Evolutionary conservation across 1,140 invertebrate genomes (phyloP), one percentile per base, ranked within the genome.

Genomic region (Leptopilina boulardi): DNA sequence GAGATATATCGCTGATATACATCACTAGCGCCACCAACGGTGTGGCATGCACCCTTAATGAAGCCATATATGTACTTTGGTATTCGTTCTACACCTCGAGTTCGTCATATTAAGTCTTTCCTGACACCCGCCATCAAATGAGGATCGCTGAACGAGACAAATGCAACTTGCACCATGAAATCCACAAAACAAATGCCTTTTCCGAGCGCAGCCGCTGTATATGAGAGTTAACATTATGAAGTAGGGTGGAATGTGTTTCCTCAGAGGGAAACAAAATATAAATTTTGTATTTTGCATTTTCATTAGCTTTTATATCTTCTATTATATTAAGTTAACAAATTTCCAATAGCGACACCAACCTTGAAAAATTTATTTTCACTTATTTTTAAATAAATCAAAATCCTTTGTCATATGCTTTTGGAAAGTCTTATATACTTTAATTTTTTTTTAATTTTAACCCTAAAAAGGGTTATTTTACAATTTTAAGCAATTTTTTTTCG

Each of bases 1-100:
- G 86, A 88, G 83, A 87, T 89, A n/a, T n/a, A 89, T 89, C 80
- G 84, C 78, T 71, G 82, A 78, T 83, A 88, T 88, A 87, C 82
- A 89, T 88, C 86, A 88, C 84, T 84, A 86, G 82, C 84, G 85
- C 87, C 85, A 89, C 84, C 87, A 88, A 81, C 81, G 78, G 81
- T 83, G 84, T 80, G 78, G 51, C 70, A 18, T 54, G 76, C 79
- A 77, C 74, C 70, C 82, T 84, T 89, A 86, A 89, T 89, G 85
- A 87, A 88, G 85, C 78, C 82, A 80, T 89, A 77, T 41, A 80
- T 89, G 75, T 41, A 19, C 11, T 23, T 26, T 26, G 26, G 72
- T 26, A 66, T 75, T 75, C 56, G 74, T 70, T 76, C 74, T 74
- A 44, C 70, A 19, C 59, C 59, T 30, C 59, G 11, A n/a, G 59